Conservation (phyloP, 2,888 invertebrate genomes). For the Parochlus steinenii region DNA sequence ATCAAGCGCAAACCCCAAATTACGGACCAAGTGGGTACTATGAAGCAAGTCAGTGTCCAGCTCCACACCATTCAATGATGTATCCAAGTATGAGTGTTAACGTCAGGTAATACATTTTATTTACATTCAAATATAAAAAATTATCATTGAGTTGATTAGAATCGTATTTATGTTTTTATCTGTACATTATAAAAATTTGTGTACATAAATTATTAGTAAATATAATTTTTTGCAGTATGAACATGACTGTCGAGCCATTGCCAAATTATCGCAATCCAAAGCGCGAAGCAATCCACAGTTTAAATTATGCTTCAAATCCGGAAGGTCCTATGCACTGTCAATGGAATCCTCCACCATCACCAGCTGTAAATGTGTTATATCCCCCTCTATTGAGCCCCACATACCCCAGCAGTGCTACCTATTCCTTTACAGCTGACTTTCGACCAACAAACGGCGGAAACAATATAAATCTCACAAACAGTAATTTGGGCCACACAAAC, state of each 20-base stretch:
- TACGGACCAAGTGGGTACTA: slow-evolving; percentile 21
- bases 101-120: slow-evolving; percentile 32
- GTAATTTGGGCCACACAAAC: slow-evolving; percentile 32
- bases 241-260: slow-evolving; percentile 96
- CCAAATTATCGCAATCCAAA: slow-evolving; percentile 33
- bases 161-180: no score
- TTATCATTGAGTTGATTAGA: no score
- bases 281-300: slow-evolving; percentile 41
- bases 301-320: no score
- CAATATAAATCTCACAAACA: no score
- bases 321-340: no score
- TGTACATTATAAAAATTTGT: no score
- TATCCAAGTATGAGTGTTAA: slow-evolving; percentile 94
- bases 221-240: no score
- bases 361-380: slow-evolving; percentile 46
- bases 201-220: no score
- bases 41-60: slow-evolving; percentile 21
- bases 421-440: slow-evolving; percentile 72
- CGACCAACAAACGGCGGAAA: slow-evolving; percentile 44
- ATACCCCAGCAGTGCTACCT: slow-evolving; percentile 52
- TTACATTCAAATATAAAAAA: not conserved
- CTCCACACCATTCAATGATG: slow-evolving; percentile 32
- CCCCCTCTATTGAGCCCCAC: slow-evolving; percentile 50
- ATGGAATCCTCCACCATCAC: slow-evolving; percentile 54
- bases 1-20: slow-evolving; percentile 16